These are phyloP conservation scores for Poecilobothrus nobilitatus DNA, from an alignment of 2,888 invertebrate genomes.

Conservation along the genomic window DNA sequence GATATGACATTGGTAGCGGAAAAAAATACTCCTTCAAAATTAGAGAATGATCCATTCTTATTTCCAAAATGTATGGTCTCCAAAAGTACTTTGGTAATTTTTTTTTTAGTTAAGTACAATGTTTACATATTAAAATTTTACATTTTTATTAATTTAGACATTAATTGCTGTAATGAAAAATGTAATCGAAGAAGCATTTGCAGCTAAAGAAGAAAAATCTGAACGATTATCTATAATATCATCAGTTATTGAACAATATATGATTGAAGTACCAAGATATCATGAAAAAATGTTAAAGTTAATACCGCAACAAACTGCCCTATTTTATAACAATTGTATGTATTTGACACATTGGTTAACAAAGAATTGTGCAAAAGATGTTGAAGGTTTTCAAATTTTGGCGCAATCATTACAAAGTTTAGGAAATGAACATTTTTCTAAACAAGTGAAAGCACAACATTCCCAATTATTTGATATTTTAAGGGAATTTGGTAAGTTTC, in stretches of 20 bases:
- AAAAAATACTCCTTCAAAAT: conserved; percentile 34
- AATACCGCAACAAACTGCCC: conserved; percentile 77
- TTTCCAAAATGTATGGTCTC: conserved; percentile 43
- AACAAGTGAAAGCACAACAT: conserved; percentile 67
- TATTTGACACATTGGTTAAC: conserved; percentile 70
- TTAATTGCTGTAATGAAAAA: conserved; percentile 38
- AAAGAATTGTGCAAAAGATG: conserved; percentile 50
- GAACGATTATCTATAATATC: conserved; percentile 61
- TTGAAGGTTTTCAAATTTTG: conserved; percentile 56
- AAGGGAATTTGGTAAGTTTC: conserved; percentile 56
- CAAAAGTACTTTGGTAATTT: conserved; percentile 42
- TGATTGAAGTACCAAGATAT: conserved; percentile 65
- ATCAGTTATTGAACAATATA: conserved; percentile 67
- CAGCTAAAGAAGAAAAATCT: conserved; percentile 39
- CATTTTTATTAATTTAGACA: conserved; percentile 29
- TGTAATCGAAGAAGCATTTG: conserved; percentile 32
- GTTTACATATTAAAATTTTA: background rate
- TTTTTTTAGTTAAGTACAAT: background rate
- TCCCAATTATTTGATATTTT: conserved; percentile 68
- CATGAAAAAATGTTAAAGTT: conserved; percentile 72
- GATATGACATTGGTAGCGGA: conserved; percentile 54
- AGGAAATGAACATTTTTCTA: conserved; percentile 61
- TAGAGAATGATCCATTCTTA: conserved; percentile 33
- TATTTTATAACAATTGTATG: conserved; percentile 89
- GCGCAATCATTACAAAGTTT: conserved; percentile 57